Conservation (phyloP, 2,113 vertebrate genomes). For the Bagarius yarrelli region DNA sequence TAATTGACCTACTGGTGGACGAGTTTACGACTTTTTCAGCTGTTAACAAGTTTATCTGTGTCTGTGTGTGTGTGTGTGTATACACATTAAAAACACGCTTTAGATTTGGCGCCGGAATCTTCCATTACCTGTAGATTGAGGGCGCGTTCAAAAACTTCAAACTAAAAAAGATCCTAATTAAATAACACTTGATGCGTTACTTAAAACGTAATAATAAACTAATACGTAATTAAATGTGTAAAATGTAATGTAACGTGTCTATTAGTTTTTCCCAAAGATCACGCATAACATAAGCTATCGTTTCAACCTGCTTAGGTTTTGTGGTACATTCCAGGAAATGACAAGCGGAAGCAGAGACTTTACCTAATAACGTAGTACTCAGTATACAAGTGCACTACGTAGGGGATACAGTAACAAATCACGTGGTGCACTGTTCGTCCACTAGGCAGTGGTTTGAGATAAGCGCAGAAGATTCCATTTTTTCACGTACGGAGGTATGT, state of each 20-base stretch:
- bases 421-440: not conserved
- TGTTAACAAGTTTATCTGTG: not conserved
- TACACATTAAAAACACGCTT: conserved; percentile 11
- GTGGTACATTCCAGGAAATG: conserved; percentile 29
- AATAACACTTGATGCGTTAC: too few relatives aligned
- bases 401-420: not conserved
- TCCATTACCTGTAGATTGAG: not conserved
- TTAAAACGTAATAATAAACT: not conserved
- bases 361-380: not conserved
- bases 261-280: not conserved
- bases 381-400: not conserved
- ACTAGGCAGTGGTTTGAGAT: not conserved
- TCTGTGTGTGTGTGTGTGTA: not conserved
- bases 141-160: not conserved
- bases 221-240: fast-evolving
- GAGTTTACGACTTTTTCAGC: not conserved
- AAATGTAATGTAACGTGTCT: not conserved
- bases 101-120: conserved; percentile 38
- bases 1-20: not conserved
- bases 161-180: not conserved
- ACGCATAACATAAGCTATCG: not conserved
- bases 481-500: not conserved
- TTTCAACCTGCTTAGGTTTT: not conserved
- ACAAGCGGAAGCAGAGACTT: not conserved
- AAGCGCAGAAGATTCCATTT: not conserved